Conservation (phyloP, 2,113 vertebrate genomes). For the Erythrocebus patas region DNA sequence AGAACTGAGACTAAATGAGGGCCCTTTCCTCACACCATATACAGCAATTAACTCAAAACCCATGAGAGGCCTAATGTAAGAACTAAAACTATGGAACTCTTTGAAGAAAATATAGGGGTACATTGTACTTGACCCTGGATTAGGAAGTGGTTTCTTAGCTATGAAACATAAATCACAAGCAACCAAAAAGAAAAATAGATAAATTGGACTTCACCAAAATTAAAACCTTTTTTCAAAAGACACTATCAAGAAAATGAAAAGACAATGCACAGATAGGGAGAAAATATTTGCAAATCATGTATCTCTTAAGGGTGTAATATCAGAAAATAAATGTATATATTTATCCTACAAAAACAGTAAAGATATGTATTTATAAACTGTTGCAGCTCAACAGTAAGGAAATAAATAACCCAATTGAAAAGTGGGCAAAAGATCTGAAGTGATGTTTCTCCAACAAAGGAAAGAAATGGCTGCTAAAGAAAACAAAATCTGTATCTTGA, state of each 20-base stretch:
- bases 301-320: background rate
- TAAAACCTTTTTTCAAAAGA: background rate
- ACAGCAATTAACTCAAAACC: background rate
- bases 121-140: background rate
- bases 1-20: background rate
- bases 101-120: background rate
- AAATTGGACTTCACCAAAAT: background rate
- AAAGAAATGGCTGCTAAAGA: background rate
- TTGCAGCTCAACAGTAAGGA: background rate
- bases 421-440: background rate
- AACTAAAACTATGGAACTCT: background rate
- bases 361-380: background rate
- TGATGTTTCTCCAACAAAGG: background rate
- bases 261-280: background rate
- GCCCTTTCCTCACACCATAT: background rate
- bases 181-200: background rate
- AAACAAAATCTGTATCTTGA: background rate
- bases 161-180: background rate
- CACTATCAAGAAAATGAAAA: background rate
- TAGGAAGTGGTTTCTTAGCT: background rate
- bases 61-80: background rate
- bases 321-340: background rate
- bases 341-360: background rate
- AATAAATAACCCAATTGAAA: background rate
- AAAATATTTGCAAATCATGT: background rate